Evolutionary conservation across 2,888 invertebrate genomes (phyloP).

Genomic region (Strigamia maritima): DNA sequence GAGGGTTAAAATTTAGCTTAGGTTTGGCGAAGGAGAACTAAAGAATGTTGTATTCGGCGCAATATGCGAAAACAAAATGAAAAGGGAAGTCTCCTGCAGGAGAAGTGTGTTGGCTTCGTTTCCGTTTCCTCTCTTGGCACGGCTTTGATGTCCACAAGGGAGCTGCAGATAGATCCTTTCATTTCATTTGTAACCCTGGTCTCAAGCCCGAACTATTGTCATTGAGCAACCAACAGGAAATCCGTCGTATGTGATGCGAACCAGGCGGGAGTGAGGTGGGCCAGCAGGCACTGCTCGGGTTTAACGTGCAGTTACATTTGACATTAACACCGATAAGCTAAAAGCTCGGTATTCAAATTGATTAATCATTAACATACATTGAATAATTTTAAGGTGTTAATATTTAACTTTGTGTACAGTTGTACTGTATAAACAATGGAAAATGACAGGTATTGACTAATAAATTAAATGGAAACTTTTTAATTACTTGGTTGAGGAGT

Average conservation of each 20-base stretch:
- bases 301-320: background rate
- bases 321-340: background rate
- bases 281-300: background rate
- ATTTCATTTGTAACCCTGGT: constrained; percentile 7
- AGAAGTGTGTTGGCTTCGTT: background rate
- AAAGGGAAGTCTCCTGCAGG: background rate
- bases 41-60: background rate
- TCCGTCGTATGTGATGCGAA: constrained; percentile 4
- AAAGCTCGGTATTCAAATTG: background rate
- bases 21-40: background rate
- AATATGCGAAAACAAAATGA: background rate
- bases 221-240: constrained; percentile 19
- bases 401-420: too few relatives aligned
- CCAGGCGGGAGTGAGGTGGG: background rate
- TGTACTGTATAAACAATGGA: too few relatives aligned
- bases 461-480: too few relatives aligned
- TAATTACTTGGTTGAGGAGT: too few relatives aligned
- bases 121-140: constrained; percentile 23
- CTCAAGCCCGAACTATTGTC: background rate
- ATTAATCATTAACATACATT: background rate
- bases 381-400: background rate
- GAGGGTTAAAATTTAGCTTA: too few relatives aligned
- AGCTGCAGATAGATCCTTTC: background rate
- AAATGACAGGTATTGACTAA: too few relatives aligned
- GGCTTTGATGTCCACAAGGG: background rate